Evolutionary conservation across 2,888 invertebrate species (phyloP), one percentile per base, ranked within the genome.

Genomic region (Cheilosia variabilis): DNA sequence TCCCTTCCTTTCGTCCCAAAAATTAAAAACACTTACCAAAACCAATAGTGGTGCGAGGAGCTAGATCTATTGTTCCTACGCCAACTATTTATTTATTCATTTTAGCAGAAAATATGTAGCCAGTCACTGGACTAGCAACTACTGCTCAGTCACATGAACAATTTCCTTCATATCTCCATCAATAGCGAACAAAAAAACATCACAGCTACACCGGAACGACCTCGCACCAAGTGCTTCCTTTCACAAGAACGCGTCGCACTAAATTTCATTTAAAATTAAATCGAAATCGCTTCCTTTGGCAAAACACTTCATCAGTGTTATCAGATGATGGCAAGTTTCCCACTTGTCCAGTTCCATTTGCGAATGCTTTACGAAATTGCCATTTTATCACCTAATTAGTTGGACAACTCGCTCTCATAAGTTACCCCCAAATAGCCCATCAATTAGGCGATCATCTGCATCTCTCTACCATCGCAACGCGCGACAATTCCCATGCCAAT

Each of bases 311-410:
- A 43, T 52, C 43, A 53, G 60, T 24, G 41, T 41, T 72, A 75
- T 75, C 81, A 50, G 41, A 24, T 43, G 43, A 31, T 15, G 9
- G 24, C 27, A 24, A 43, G 34, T 24, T 55, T 53, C 57, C 34
- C 73, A 78, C 62, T 60, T 31, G 55, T 55, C 43, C 63, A 24
- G 60, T 60, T 65, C 62, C 75, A 75, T 58, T 63, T 43, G 47
- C 73, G 69, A 72, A 22, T 71, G 50, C 62, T 22, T 24, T 68
- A 37, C 55, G 17, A 60, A 86, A 77, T 47, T 57, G 31, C 55
- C 81, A 72, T 76, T 81, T 86, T 80, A 86, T 86, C 86, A 81
- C 86, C 86, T 86, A 86, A 86, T 86, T 86, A 86, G 86, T 72
- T 7, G 68, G 76, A 81, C 76, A 81, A 77, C 68, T 66, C 73